A percentile compares a stretch with the other conserved stretches of the same genome.
Conservation (phyloP, 2,797 vertebrate species). For the Poecilia gillii region DNA sequence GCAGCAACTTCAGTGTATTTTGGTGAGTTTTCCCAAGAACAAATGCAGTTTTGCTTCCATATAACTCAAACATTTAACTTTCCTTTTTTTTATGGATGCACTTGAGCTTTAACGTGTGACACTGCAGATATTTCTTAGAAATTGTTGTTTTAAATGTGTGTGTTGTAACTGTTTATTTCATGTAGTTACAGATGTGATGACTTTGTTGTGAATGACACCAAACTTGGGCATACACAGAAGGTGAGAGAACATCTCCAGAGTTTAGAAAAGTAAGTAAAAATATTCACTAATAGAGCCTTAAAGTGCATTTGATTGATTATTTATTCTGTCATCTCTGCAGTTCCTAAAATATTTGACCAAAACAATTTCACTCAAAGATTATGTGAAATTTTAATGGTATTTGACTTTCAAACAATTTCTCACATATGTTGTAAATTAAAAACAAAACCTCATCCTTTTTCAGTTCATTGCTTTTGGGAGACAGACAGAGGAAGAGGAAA, state of each 20-base stretch:
- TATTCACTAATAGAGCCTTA: slow-evolving; percentile 1
- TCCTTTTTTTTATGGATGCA: not conserved
- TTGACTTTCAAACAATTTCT: not conserved
- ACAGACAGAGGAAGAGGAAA: slow-evolving; percentile 95
- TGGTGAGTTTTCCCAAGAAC: slow-evolving; percentile 83
- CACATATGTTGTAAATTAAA: not conserved
- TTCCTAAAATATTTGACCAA: not conserved
- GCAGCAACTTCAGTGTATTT: slow-evolving; percentile 95
- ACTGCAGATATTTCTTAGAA: not conserved
- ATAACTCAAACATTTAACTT: not conserved
- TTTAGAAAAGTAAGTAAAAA: slow-evolving; percentile 93
- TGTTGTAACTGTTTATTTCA: slow-evolving; percentile 18
- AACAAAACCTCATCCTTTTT: slow-evolving; percentile 28
- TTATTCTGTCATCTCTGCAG: not conserved
- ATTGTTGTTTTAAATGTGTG: not conserved
- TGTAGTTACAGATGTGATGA: slow-evolving; percentile 98
- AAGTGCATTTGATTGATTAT: not conserved
- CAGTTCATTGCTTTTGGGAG: slow-evolving; percentile 88
- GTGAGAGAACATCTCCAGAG: slow-evolving; percentile 96
- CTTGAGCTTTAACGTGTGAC: too few relatives aligned
- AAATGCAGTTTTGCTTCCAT: not conserved
- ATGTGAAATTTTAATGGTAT: not conserved
- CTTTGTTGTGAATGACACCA: slow-evolving; percentile 97
- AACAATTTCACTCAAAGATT: not conserved
- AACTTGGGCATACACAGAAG: slow-evolving; percentile 94